Evolutionary conservation across 2,797 vertebrate species (phyloP), one percentile per base, ranked within the genome.

Genomic region (Cyclura pinguis): DNA sequence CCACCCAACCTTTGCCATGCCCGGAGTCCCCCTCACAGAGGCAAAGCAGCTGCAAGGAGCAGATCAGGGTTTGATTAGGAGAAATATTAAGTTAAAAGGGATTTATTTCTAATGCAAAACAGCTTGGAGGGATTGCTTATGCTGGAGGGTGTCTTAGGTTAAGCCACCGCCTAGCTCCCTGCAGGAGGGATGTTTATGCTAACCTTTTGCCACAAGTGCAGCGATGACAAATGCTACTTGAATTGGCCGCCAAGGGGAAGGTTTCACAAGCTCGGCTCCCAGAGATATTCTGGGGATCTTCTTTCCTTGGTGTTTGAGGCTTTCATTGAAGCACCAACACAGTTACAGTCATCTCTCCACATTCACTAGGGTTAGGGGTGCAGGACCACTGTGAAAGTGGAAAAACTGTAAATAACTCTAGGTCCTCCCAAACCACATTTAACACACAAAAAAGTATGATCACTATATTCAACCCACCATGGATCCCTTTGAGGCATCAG

Each of bases 81-180:
- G 72, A 89, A 92, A 89, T 72, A 86, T 86, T 78, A 80, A 67
- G 80, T 80, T 80, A 62, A 57, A 86, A 55, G 42, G 74, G 86
- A 92, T 89, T 84, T 82, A 82, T 89, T 89, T 89, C 69, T 86
- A 89, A 76, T 77, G 77, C 72, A 86, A 89, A 92, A 84, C 86
- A 88, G 86, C 73, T 91, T 88, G 85, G 80, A n/a, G 38, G 84
- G 84, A 16, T 86, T 86, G 91, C 27, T 67, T 29, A 55, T 18
- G 47, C 42, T 59, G 73, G 29, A 29, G 52, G 52, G 38, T 64
- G 74, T 32, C 47, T 85, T 59, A 47, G 82, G 4, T 73, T 85
- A 80, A 91, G 83, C 64, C 47, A 22, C 62, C 7, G 59, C 3
- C 3, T n/a, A 29, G 32, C 5, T 84, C 38, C 29, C 22, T 72